Percentiles rank a stretch among this genome's conserved stretches.
These are phyloP conservation scores for Muscicapa adusta DNA, from an alignment of 2,113 vertebrate genomes.

Conservation along the genomic window DNA sequence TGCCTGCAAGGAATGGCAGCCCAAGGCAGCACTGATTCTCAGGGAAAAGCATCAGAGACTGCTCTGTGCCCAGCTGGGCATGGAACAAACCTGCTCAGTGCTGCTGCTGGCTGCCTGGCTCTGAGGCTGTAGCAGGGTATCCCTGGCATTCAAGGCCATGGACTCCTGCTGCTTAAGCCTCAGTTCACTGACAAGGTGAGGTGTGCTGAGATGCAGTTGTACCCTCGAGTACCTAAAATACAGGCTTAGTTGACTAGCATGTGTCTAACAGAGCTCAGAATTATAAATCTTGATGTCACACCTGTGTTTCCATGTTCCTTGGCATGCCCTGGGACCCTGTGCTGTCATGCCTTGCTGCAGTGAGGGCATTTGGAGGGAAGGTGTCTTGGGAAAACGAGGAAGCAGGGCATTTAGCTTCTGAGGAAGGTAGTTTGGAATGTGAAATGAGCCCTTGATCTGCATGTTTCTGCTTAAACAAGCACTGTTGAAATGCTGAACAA, in stretches of 20 bases:
- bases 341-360: not conserved
- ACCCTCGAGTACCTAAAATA: not conserved
- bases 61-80: not conserved
- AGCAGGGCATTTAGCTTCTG: not conserved
- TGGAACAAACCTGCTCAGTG: not conserved
- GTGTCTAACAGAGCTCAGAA: not conserved
- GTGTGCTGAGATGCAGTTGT: not conserved
- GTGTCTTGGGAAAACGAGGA: not conserved
- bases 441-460: not conserved
- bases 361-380: not conserved
- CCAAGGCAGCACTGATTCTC: not conserved
- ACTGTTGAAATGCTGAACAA: not conserved
- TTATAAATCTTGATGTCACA: not conserved
- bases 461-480: not conserved
- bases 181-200: not conserved
- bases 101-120: not conserved
- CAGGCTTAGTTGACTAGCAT: not conserved
- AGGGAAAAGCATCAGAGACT: not conserved
- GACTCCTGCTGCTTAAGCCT: not conserved
- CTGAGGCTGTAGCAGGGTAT: not conserved
- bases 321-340: not conserved
- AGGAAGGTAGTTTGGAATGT: not conserved
- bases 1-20: not conserved
- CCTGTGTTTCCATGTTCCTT: not conserved
- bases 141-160: not conserved